These are phyloP conservation scores for Lichenostomus cassidix DNA, from an alignment of 2,113 vertebrate species.

Conservation along the genomic window DNA sequence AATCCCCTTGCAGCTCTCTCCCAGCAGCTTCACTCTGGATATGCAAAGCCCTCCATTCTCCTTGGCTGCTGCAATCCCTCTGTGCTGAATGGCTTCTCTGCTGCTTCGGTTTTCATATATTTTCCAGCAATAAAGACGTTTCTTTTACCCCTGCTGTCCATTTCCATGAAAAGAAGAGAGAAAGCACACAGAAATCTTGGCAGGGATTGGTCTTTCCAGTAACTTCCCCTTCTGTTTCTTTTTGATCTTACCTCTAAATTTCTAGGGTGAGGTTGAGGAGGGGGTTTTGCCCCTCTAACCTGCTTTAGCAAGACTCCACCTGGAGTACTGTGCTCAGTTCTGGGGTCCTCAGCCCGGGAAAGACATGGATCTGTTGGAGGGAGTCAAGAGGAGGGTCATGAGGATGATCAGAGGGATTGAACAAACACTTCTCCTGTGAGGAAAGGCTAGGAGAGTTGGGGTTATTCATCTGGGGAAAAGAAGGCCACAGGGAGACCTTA, in stretches of 20 bases:
- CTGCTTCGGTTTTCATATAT: neutral
- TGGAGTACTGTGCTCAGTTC: neutral
- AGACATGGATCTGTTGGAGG: neutral
- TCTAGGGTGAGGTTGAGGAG: neutral
- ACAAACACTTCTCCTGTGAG: accelerated
- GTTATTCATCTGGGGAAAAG: neutral
- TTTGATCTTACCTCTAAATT: neutral
- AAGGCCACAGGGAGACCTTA: neutral
- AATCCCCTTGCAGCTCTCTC: conserved; percentile 56
- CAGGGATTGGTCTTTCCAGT: neutral
- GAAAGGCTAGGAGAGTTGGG: neutral
- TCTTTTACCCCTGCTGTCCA: neutral
- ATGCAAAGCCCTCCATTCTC: conserved; percentile 48
- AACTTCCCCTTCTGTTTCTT: neutral
- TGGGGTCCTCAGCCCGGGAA: neutral
- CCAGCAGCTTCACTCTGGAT: conserved; percentile 44
- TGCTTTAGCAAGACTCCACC: neutral
- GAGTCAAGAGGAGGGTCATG: accelerated
- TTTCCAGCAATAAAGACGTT: neutral
- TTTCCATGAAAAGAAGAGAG: neutral
- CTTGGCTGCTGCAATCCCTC: conserved; percentile 41
- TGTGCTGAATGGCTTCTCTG: neutral
- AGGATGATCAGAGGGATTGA: neutral
- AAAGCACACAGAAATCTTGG: neutral
- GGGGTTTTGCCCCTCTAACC: neutral